Conservation (phyloP, 2,113 vertebrate species). For the Motacilla tschutschensis region DNA sequence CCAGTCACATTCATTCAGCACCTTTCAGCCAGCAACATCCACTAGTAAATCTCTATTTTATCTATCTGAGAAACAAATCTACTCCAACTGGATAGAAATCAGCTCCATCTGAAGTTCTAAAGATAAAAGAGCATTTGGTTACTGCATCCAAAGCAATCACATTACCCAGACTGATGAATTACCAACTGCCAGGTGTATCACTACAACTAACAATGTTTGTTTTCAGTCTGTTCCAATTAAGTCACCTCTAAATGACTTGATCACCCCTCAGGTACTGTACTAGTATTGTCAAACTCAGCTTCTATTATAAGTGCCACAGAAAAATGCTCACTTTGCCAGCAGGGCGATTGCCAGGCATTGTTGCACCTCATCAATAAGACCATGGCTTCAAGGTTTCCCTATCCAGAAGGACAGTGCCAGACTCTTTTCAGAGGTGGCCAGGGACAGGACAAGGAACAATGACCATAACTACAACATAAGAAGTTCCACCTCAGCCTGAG, state of each 20-base stretch:
- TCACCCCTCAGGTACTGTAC: background rate
- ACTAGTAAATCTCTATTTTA: background rate
- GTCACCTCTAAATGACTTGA: background rate
- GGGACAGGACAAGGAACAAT: background rate
- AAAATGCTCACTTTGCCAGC: background rate
- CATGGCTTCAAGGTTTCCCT: background rate
- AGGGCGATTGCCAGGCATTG: background rate
- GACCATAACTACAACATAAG: background rate
- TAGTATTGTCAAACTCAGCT: background rate
- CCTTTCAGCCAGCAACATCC: background rate
- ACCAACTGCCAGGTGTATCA: background rate
- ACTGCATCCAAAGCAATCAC: background rate
- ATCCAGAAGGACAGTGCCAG: background rate
- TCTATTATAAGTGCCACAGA: background rate
- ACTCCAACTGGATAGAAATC: background rate
- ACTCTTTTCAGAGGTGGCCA: background rate
- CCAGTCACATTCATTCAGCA: background rate
- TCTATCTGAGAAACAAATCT: background rate
- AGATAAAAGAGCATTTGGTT: background rate
- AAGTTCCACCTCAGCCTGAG: background rate
- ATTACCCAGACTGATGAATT: background rate
- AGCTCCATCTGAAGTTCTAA: background rate
- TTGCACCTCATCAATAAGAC: background rate
- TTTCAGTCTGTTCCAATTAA: background rate
- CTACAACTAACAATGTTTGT: background rate